Base-by-base conservation (phyloP, 2,113 vertebrate species). In the Pavo muticus region DNA sequence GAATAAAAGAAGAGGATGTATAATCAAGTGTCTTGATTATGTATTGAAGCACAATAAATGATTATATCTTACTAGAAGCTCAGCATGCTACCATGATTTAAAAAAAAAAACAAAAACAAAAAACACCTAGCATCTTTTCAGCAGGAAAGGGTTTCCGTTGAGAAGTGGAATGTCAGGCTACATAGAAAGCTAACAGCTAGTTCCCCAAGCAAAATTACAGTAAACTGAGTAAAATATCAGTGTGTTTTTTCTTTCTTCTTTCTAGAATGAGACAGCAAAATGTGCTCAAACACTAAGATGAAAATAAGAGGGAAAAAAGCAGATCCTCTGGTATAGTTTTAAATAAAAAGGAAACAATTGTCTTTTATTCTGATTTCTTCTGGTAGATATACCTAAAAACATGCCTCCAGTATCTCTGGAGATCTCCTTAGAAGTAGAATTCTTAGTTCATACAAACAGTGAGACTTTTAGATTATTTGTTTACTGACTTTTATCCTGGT, bases 171-270 rank as follows among this genome's bases (percentile, higher is more conserved):
- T 47, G 25, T 2, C 2, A 8, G 14, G 48, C 48, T 50, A 50
- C 6, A 6, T 48, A 48, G 15, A 47, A 65, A 1, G 5, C 21
- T 47, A 0, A 0, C 39, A 25, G 29, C 83, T 80, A 77, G 2
- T 18, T 54, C 24, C 39, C 39, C 35, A 67, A 74, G 20, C 17
- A 80, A 65, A 15, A 35, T 1, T 32, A 11, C 24, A 85, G 9
- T 39, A 84, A 85, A 71, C 2, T 11, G 18, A 71, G 39, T 69
- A 68, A 79, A 72, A 64, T 24, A 3, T 37, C 59, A 30, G 20
- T 50, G 4, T 2, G 0, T 18, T 76, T 19, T 44, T 71, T 75
- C 56, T 79, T 74, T 11, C 6, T 56, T 2, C 44, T 37, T 83
- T 71, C 21, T 57, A 35, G 68, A 64, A 79, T 78, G 27, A 72